Percentiles rank a stretch among this genome's conserved stretches.
Evolutionary conservation across 2,113 vertebrate genomes (phyloP).

Genomic region (Larimichthys polyactis): DNA sequence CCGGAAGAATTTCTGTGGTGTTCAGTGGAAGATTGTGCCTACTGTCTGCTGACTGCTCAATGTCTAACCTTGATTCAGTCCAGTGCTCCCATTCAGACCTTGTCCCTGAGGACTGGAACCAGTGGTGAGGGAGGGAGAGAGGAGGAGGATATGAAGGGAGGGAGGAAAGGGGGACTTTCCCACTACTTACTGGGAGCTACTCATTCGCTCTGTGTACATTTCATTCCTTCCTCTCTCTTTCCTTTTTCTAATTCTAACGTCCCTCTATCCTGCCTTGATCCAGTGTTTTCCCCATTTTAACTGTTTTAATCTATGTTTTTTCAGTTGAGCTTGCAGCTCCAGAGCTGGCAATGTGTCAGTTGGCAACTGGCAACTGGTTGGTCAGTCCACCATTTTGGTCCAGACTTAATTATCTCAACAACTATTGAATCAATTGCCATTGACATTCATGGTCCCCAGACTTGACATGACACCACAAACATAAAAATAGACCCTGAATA

Average conservation of each 20-base stretch:
- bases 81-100: conserved; percentile 48
- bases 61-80: conserved; percentile 30
- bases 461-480: background rate
- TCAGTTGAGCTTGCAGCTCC: background rate
- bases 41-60: conserved; percentile 45
- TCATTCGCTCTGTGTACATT: conserved; percentile 33
- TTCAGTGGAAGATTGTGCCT: conserved; percentile 29
- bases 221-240: conserved; percentile 2
- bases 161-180: conserved; percentile 50
- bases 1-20: conserved; percentile 6
- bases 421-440: background rate
- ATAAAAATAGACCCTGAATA: background rate
- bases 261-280: background rate
- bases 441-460: background rate
- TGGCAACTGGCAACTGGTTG: background rate
- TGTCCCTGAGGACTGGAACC: conserved; percentile 39
- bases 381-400: background rate
- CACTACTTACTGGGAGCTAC: conserved; percentile 32
- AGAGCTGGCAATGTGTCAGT: background rate
- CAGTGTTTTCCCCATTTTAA: background rate
- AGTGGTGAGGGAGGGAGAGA: conserved; percentile 34
- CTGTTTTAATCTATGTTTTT: background rate
- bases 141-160: conserved; percentile 11
- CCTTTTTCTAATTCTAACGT: background rate
- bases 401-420: background rate